These are phyloP conservation scores for Patella vulgata DNA, from an alignment of 1,140 invertebrate species.

Conservation along the genomic window DNA sequence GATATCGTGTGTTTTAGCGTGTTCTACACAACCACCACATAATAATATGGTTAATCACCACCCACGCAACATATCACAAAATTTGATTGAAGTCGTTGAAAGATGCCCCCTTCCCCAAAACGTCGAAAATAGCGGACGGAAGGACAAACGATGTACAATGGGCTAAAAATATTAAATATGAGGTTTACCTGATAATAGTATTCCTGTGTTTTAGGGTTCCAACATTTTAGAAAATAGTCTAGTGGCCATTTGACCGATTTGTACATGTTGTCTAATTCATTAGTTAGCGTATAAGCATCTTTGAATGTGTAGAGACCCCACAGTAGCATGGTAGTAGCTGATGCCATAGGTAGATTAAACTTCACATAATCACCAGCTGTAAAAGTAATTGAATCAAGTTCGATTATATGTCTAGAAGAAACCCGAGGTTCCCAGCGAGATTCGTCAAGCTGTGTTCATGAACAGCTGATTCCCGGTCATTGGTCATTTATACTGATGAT, in stretches of 20 bases:
- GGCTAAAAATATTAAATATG: too few species aligned
- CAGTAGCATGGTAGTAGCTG: slow-evolving; percentile 70
- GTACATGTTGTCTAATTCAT: slow-evolving; percentile 64
- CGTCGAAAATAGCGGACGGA: neutral
- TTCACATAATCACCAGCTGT: slow-evolving; percentile 75
- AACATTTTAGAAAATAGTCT: slow-evolving; percentile 73
- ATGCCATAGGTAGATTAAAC: slow-evolving; percentile 74
- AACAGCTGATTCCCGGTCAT: too few species aligned
- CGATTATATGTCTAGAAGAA: too few species aligned
- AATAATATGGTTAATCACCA: too few species aligned
- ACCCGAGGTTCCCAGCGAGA: too few species aligned
- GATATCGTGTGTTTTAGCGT: too few species aligned
- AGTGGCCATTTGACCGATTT: slow-evolving; percentile 69
- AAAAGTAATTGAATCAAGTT: too few species aligned
- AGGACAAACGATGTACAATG: neutral
- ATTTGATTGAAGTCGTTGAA: too few species aligned
- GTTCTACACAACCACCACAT: too few species aligned
- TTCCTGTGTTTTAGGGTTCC: slow-evolving; percentile 8
- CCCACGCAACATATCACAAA: too few species aligned
- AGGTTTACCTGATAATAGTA: slow-evolving; percentile 27
- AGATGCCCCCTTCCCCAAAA: neutral
- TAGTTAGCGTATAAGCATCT: slow-evolving; percentile 66
- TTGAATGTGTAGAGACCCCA: slow-evolving; percentile 72
- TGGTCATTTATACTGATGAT: too few species aligned
- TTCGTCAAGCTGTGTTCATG: too few species aligned